These are phyloP conservation scores for Dinocampus coccinellae DNA, from an alignment of 2,888 invertebrate species.

Conservation along the genomic window DNA sequence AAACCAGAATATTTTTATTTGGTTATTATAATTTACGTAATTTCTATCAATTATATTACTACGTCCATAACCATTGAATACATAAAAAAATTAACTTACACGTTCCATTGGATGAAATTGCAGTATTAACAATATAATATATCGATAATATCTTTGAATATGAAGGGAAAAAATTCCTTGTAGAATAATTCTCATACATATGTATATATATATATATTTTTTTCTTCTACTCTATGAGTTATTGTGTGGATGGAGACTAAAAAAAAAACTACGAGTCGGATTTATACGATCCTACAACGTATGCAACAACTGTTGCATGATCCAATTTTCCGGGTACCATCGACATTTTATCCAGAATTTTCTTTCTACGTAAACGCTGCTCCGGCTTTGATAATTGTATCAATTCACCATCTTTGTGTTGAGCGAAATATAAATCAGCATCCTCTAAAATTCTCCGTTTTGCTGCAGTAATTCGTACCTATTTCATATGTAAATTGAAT, in stretches of 20 bases:
- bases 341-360: slow-evolving; percentile 80
- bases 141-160: slow-evolving; percentile 20
- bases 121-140: background rate
- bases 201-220: background rate
- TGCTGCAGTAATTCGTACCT: slow-evolving; percentile 78
- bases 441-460: slow-evolving; percentile 88
- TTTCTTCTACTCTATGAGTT: background rate
- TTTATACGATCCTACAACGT: slow-evolving; percentile 74
- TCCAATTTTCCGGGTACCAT: slow-evolving; percentile 90
- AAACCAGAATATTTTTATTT: background rate
- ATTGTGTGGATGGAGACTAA: background rate
- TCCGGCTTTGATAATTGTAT: slow-evolving; percentile 75
- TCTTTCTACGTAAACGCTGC: slow-evolving; percentile 77
- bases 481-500: slow-evolving; percentile 9
- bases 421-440: slow-evolving; percentile 79
- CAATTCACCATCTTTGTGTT: slow-evolving; percentile 72
- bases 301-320: slow-evolving; percentile 88
- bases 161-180: background rate
- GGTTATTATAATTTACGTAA: background rate
- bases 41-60: background rate
- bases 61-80: background rate
- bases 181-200: background rate
- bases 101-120: background rate
- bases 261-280: background rate
- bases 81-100: background rate